Percentiles rank a stretch among this genome's conserved stretches.
Evolutionary conservation across 1,140 invertebrate genomes (phyloP).

Genomic region (Drosophila ficusphila): DNA sequence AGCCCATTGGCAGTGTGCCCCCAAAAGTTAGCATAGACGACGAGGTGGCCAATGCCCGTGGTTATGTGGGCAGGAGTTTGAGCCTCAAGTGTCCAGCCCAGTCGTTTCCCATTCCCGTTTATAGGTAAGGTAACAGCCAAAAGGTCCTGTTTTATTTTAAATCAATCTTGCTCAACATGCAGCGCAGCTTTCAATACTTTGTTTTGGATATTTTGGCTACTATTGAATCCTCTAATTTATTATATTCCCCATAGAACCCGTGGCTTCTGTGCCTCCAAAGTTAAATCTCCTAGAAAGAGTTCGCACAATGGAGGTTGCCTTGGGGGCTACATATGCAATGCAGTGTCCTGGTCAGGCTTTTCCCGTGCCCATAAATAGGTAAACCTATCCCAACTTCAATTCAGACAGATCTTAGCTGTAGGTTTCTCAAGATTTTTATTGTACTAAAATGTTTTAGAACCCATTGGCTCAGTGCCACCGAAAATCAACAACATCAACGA

Average conservation of each 20-base stretch:
- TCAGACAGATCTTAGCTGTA: slow-evolving; percentile 11
- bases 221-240: background rate
- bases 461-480: slow-evolving; percentile 88
- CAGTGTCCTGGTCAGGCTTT: slow-evolving; percentile 89
- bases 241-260: slow-evolving; percentile 29
- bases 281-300: slow-evolving; percentile 85
- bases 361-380: slow-evolving; percentile 88
- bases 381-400: slow-evolving; percentile 67
- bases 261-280: slow-evolving; percentile 84
- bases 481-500: slow-evolving; percentile 86
- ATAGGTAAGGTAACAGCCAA: slow-evolving; percentile 85
- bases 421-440: background rate
- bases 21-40: slow-evolving; percentile 91
- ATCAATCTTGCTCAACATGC: too few relatives aligned
- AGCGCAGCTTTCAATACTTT: slow-evolving; percentile 39
- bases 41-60: slow-evolving; percentile 87
- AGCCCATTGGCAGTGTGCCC: slow-evolving; percentile 90
- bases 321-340: slow-evolving; percentile 86
- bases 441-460: slow-evolving; percentile 85
- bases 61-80: slow-evolving; percentile 74
- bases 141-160: too few relatives aligned
- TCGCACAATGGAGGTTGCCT: slow-evolving; percentile 85
- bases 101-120: slow-evolving; percentile 87
- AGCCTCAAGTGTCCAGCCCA: slow-evolving; percentile 88
- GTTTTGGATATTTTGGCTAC: slow-evolving; percentile 32